A percentile compares a stretch with the other conserved stretches of the same genome.
Evolutionary conservation across 2,888 invertebrate genomes (phyloP).

Genomic region (Amphipyra berbera): DNA sequence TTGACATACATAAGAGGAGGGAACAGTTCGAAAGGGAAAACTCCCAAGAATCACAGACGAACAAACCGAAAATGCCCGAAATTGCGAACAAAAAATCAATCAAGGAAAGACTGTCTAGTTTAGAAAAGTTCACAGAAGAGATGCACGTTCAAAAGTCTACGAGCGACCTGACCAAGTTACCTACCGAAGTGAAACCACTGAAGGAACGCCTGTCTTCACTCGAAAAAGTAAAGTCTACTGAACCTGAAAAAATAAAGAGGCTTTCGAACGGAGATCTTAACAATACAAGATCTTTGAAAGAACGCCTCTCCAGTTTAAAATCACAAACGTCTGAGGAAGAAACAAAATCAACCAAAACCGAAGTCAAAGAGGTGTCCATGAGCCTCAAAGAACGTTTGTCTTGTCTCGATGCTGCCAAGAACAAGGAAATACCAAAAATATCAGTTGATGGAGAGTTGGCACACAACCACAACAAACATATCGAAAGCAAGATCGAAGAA

Average conservation of each 20-base stretch:
- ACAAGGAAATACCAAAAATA: constrained; percentile 85
- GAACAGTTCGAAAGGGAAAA: constrained; percentile 95
- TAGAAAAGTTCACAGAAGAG: constrained; percentile 92
- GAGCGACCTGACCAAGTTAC: constrained; percentile 85
- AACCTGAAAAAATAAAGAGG: constrained; percentile 85
- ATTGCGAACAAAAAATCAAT: constrained; percentile 92
- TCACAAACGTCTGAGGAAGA: constrained; percentile 86
- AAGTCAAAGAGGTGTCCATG: constrained; percentile 87
- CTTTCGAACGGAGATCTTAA: constrained; percentile 84
- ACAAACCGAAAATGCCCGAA: constrained; percentile 90
- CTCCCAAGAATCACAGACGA: constrained; percentile 85
- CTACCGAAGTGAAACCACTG: constrained; percentile 91
- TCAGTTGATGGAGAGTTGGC: constrained; percentile 78
- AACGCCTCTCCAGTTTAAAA: constrained; percentile 84
- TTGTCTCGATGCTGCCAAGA: constrained; percentile 86
- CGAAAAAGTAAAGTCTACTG: constrained; percentile 88
- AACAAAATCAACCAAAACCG: constrained; percentile 76
- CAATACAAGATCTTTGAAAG: constrained; percentile 84
- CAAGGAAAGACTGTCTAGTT: constrained; percentile 92
- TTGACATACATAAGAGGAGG: constrained; percentile 94
- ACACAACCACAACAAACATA: constrained; percentile 65
- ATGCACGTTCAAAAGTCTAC: constrained; percentile 81
- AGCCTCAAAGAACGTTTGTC: constrained; percentile 88
- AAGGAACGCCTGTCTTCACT: constrained; percentile 91
- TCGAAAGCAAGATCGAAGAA: constrained; percentile 70